A percentile compares a stretch with the other conserved stretches of the same genome.
Conservation (phyloP, 2,113 vertebrate species). For the Excalfactoria chinensis region DNA sequence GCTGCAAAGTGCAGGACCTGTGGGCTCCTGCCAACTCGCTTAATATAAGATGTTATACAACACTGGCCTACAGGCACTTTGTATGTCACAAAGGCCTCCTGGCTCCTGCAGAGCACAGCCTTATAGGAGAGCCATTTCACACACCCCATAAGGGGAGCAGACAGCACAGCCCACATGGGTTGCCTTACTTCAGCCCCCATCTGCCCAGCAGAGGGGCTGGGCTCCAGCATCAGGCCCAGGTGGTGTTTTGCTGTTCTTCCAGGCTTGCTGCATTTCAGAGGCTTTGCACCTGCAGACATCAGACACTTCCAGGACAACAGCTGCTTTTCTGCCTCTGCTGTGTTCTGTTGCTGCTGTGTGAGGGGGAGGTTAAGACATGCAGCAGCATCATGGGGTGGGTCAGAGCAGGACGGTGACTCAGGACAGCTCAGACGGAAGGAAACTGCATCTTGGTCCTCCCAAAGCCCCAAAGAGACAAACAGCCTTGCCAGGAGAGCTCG, state of each 20-base stretch:
- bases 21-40: constrained; percentile 33
- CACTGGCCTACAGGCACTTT: not conserved
- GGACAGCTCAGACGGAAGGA: not conserved
- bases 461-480: not conserved
- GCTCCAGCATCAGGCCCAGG: not conserved
- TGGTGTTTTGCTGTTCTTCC: not conserved
- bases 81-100: not conserved
- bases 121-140: not conserved
- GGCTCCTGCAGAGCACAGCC: not conserved
- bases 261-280: not conserved
- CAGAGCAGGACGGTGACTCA: not conserved
- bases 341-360: not conserved
- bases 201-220: not conserved
- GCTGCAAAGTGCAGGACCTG: not conserved
- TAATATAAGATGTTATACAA: not conserved
- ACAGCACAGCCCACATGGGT: too few species aligned
- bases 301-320: not conserved
- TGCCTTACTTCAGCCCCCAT: not conserved
- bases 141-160: too few species aligned
- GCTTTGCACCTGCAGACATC: not conserved
- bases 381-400: not conserved
- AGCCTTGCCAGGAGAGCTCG: accelerated
- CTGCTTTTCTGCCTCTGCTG: not conserved
- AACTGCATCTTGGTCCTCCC: not conserved
- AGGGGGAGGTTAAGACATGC: accelerated